Evolutionary conservation across 1,140 invertebrate species (phyloP).

Genomic region (Tetranychus urticae): DNA sequence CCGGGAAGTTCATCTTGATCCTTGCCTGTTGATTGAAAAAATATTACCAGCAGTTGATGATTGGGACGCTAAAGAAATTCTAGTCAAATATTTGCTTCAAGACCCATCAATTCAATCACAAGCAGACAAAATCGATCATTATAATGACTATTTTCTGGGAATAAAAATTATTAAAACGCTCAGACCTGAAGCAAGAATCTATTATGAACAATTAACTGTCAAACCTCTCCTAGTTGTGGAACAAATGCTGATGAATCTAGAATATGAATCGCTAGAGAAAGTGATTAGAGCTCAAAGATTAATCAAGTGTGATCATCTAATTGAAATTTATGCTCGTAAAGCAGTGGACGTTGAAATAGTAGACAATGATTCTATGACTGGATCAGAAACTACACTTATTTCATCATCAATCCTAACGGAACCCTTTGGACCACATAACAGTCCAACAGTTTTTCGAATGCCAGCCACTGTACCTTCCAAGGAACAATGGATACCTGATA

Average conservation of each 20-base stretch:
- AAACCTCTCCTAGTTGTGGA: constrained; percentile 7
- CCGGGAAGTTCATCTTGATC: background rate
- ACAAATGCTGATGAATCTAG: constrained; percentile 9
- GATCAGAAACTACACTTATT: constrained; percentile 6
- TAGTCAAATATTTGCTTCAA: background rate
- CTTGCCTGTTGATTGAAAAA: constrained; percentile 3
- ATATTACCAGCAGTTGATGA: constrained; percentile 3
- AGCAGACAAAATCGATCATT: background rate
- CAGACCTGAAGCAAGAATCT: background rate
- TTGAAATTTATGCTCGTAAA: constrained; percentile 10
- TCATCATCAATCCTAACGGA: constrained; percentile 3
- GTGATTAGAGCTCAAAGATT: background rate
- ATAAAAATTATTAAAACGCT: constrained; percentile 5
- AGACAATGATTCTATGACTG: background rate
- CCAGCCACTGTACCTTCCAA: constrained; percentile 21
- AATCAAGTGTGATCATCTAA: constrained; percentile 3
- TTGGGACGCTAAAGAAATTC: background rate
- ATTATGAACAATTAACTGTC: constrained; percentile 1
- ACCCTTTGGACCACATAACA: background rate
- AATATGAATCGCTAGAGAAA: constrained; percentile 7
- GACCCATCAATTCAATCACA: background rate
- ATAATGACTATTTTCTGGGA: constrained; percentile 2
- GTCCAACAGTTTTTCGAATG: constrained; percentile 18
- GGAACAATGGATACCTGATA: constrained; percentile 26
- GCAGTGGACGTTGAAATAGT: constrained; percentile 6